phyloP scores from a whole-genome alignment of 2,797 vertebrate species.

The Myotis vivesi region DNA sequence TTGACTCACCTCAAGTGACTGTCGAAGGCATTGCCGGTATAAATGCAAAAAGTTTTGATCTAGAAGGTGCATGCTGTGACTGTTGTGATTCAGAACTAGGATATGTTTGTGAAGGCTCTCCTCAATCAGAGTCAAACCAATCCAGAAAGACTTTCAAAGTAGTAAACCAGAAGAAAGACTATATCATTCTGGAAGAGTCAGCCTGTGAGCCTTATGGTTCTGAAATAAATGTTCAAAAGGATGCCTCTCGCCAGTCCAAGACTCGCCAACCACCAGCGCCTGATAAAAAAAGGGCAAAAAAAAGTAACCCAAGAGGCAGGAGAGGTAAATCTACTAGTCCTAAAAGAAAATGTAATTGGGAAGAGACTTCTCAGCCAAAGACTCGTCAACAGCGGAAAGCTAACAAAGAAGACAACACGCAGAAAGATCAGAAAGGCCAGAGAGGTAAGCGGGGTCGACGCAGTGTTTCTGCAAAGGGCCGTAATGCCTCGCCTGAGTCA shows the following conservation, averaged over 20 bases:
- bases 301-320: constrained; percentile 85
- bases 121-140: background rate
- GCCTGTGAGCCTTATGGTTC: constrained; percentile 75
- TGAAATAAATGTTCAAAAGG: constrained; percentile 88
- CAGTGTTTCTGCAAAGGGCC: constrained; percentile 84
- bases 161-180: constrained; percentile 73
- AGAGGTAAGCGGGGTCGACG: constrained; percentile 86
- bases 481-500: constrained; percentile 85
- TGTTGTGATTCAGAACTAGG: constrained; percentile 74
- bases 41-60: constrained; percentile 85
- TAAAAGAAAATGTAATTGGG: constrained; percentile 86
- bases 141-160: constrained; percentile 70
- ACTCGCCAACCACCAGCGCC: constrained; percentile 3
- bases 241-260: constrained; percentile 83
- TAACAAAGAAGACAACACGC: constrained; percentile 76
- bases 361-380: constrained; percentile 82
- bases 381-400: background rate
- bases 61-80: constrained; percentile 87
- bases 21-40: constrained; percentile 82
- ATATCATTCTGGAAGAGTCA: constrained; percentile 82
- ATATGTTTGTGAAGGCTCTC: constrained; percentile 27
- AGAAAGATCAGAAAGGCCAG: constrained; percentile 83
- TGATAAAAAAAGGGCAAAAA: constrained; percentile 80
- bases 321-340: constrained; percentile 81
- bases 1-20: constrained; percentile 48